Conservation (phyloP, 2,113 vertebrate species). For the Climacteris rufus region DNA sequence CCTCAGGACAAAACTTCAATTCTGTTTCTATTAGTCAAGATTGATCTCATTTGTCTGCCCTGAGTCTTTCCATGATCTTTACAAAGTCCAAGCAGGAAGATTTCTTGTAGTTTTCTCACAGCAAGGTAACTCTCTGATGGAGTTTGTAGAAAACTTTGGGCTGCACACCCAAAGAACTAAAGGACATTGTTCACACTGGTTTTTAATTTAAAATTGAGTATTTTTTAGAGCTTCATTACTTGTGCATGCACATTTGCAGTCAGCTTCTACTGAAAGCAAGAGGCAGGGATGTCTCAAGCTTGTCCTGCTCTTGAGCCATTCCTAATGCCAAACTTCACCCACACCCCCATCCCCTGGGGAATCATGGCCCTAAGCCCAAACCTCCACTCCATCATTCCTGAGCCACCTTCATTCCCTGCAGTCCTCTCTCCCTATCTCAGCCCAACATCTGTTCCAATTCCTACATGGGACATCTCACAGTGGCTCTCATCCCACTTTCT, state of each 20-base stretch:
- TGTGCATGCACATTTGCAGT: not conserved
- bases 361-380: not conserved
- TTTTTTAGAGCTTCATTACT: not conserved
- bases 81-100: accelerated
- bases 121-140: not conserved
- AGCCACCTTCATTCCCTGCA: accelerated
- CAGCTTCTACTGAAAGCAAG: not conserved
- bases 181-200: not conserved
- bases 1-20: not conserved
- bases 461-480: not conserved
- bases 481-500: not conserved
- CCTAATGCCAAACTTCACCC: not conserved
- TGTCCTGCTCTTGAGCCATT: not conserved
- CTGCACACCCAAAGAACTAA: not conserved
- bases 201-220: not conserved
- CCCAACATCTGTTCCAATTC: not conserved
- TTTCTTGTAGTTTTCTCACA: not conserved
- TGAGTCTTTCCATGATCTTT: not conserved
- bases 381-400: not conserved
- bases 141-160: not conserved
- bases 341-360: not conserved
- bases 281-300: not conserved
- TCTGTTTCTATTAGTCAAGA: not conserved
- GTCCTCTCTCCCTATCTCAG: not conserved
- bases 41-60: not conserved